These are phyloP conservation scores for Phlogophora meticulosa DNA, from an alignment of 2,888 invertebrate species.

Conservation along the genomic window DNA sequence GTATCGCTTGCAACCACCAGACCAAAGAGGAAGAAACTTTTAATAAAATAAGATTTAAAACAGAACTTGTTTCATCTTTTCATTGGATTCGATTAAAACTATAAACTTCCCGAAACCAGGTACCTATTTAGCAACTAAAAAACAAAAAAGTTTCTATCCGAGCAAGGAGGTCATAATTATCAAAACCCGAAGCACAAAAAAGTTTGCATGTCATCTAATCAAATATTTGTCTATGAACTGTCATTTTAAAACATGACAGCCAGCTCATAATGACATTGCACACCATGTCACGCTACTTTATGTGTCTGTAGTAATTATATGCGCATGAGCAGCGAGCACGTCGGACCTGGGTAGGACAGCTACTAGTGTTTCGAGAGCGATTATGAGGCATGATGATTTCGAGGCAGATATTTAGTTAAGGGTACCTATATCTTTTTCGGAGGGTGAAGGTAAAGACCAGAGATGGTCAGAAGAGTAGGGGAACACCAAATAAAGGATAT, in stretches of 20 bases:
- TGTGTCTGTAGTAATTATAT: slow-evolving; percentile 59
- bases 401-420: not conserved
- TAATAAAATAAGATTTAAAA: no score
- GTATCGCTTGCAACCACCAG: no score
- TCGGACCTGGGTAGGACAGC: slow-evolving; percentile 15
- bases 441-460: not conserved
- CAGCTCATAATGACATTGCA: slow-evolving; percentile 54
- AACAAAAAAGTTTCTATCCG: slow-evolving; percentile 2
- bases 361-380: slow-evolving; percentile 33
- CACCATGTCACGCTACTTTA: slow-evolving; percentile 51
- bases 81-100: not conserved
- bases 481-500: not conserved
- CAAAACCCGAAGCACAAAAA: slow-evolving; percentile 42
- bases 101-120: slow-evolving; percentile 9
- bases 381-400: slow-evolving; percentile 3
- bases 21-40: no score
- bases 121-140: not conserved
- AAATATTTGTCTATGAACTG: slow-evolving; percentile 63
- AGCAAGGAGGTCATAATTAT: slow-evolving; percentile 12
- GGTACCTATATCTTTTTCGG: not conserved
- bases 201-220: slow-evolving; percentile 56
- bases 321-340: slow-evolving; percentile 53
- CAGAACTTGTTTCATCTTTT: no score
- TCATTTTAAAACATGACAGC: slow-evolving; percentile 62
- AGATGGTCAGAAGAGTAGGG: not conserved